Conservation (phyloP, 2,113 vertebrate genomes). For the Macheiramphus alcinus region DNA sequence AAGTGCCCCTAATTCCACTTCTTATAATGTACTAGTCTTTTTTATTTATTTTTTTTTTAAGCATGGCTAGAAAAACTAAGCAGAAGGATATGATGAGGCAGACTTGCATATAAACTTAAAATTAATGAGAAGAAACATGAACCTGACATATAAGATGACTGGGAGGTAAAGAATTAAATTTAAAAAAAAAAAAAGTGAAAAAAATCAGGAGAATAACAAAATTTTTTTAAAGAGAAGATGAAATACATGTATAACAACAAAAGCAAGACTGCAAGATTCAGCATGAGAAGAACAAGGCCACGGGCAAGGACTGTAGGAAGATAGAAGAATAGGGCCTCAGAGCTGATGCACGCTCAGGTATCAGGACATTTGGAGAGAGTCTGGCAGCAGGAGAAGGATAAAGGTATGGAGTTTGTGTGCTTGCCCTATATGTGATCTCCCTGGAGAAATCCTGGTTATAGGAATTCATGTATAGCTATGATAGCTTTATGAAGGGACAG, state of each 20-base stretch:
- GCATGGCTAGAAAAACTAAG: background rate
- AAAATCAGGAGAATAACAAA: accelerated
- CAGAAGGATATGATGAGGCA: background rate
- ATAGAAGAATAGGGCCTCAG: background rate
- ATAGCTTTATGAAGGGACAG: background rate
- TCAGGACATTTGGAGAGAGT: background rate
- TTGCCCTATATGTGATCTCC: background rate
- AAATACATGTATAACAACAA: background rate
- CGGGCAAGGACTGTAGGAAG: background rate
- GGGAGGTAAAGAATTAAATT: background rate
- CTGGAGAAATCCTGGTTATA: background rate
- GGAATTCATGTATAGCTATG: background rate
- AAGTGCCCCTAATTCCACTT: background rate
- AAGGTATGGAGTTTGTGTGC: background rate
- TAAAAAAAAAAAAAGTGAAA: background rate
- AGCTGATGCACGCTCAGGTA: background rate
- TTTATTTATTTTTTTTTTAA: background rate
- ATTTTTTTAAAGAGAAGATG: background rate
- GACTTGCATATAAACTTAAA: background rate
- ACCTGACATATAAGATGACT: background rate
- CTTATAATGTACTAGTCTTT: background rate
- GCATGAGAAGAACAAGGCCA: background rate
- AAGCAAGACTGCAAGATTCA: background rate
- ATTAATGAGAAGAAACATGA: background rate
- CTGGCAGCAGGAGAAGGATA: background rate